phyloP scores from a whole-genome alignment of 2,113 vertebrate genomes.

The Xiphophorus hellerii region DNA sequence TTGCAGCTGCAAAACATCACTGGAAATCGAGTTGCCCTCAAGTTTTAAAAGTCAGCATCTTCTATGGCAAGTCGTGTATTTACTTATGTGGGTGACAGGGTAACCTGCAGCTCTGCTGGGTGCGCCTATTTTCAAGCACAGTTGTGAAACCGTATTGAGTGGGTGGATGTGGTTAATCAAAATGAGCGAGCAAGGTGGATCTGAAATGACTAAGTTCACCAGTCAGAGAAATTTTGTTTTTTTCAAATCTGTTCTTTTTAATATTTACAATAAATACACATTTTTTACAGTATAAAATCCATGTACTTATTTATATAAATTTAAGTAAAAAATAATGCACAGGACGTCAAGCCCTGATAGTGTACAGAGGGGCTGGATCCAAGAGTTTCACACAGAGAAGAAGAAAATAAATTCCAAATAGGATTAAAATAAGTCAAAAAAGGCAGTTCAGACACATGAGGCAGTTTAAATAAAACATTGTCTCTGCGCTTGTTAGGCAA shows the following conservation, averaged over 20 bases:
- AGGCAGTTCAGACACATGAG: slow-evolving; percentile 79
- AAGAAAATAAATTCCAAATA: slow-evolving; percentile 71
- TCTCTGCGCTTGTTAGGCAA: slow-evolving; percentile 76
- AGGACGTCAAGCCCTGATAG: slow-evolving; percentile 92
- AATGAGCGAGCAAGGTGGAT: slow-evolving; percentile 28
- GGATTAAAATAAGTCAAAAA: slow-evolving; percentile 61
- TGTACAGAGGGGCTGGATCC: slow-evolving; percentile 83
- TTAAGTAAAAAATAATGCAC: slow-evolving; percentile 84
- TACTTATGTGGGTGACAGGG: slow-evolving; percentile 47
- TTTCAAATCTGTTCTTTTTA: slow-evolving; percentile 81
- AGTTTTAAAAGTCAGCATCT: slow-evolving; percentile 58
- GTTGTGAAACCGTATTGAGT: slow-evolving; percentile 18
- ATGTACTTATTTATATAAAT: slow-evolving; percentile 89
- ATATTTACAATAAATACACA: slow-evolving; percentile 92
- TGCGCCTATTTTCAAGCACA: slow-evolving; percentile 10
- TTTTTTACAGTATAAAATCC: slow-evolving; percentile 89
- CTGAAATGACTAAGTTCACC: neutral
- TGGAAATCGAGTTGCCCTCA: slow-evolving; percentile 75
- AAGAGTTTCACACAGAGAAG: slow-evolving; percentile 79
- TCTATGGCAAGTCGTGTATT: slow-evolving; percentile 52
- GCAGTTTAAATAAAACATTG: slow-evolving; percentile 92
- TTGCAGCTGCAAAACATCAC: slow-evolving; percentile 88
- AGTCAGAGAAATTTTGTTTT: neutral
- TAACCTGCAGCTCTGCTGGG: slow-evolving; percentile 37
- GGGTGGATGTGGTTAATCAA: slow-evolving; percentile 44